A percentile compares a stretch with the other conserved stretches of the same genome.
These are phyloP conservation scores for Tachysurus fulvidraco DNA, from an alignment of 2,113 vertebrate genomes.

Conservation along the genomic window DNA sequence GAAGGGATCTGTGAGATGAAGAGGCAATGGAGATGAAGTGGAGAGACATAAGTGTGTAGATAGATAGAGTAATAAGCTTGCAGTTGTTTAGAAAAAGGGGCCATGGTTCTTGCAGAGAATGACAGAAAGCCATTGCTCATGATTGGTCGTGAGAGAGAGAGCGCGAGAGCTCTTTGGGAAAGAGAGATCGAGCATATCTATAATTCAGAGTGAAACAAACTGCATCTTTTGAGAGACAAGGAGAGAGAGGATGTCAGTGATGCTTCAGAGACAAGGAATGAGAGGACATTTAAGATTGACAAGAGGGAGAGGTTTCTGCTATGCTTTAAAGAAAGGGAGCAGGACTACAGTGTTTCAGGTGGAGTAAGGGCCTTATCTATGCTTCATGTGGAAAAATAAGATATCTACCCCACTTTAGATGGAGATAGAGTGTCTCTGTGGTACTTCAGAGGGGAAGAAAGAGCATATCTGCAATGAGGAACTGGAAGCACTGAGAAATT, in stretches of 20 bases:
- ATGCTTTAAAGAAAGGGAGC: not conserved
- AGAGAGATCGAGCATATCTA: slow-evolving; percentile 6
- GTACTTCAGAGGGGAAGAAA: not conserved
- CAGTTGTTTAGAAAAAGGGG: not conserved
- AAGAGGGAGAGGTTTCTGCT: not conserved
- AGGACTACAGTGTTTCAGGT: not conserved
- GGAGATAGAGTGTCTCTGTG: not conserved
- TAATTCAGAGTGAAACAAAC: not conserved
- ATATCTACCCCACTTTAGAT: not conserved
- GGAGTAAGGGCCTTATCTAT: not conserved
- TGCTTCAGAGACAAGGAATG: not conserved
- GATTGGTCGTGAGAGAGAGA: not conserved
- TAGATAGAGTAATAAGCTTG: not conserved
- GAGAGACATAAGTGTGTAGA: not conserved
- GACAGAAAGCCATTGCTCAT: not conserved
- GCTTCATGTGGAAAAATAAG: not conserved
- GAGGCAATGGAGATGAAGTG: not conserved
- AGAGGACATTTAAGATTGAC: not conserved
- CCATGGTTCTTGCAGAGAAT: not conserved
- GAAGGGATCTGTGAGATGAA: not conserved
- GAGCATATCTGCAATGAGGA: no score
- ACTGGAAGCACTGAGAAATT: not conserved
- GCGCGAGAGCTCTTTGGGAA: no score
- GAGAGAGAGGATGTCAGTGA: not conserved
- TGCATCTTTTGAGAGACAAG: not conserved